Evolutionary conservation across 1,140 invertebrate species (phyloP).

Genomic region (Manduca sexta): DNA sequence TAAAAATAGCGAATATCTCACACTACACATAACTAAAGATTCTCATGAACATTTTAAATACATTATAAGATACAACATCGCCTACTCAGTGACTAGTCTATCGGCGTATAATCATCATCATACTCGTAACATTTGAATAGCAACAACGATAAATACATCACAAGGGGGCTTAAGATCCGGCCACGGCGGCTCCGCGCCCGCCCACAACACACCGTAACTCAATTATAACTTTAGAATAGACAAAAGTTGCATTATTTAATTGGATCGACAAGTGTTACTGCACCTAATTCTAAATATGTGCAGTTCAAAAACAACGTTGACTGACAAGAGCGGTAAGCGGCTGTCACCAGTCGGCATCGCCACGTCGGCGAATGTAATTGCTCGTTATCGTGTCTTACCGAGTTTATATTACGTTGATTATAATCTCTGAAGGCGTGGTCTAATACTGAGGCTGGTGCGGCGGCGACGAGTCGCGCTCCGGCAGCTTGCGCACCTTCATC

Average conservation of each 20-base stretch:
- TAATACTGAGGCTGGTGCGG: slow-evolving; percentile 36
- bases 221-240: too few species aligned
- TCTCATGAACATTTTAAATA: slow-evolving; percentile 62
- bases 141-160: slow-evolving; percentile 62
- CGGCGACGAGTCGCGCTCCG: slow-evolving; percentile 76
- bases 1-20: slow-evolving; percentile 61
- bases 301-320: too few species aligned
- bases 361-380: too few species aligned
- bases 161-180: slow-evolving; percentile 29
- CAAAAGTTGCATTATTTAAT: too few species aligned
- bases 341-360: too few species aligned
- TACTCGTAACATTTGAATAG: slow-evolving; percentile 53
- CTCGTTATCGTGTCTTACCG: too few species aligned
- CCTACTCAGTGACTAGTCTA: slow-evolving; percentile 71
- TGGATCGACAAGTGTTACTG: too few species aligned
- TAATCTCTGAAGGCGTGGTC: background rate
- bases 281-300: too few species aligned
- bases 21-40: slow-evolving; percentile 67
- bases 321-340: too few species aligned
- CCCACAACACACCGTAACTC: background rate
- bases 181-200: slow-evolving; percentile 8
- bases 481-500: slow-evolving; percentile 95
- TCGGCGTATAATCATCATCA: slow-evolving; percentile 50
- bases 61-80: slow-evolving; percentile 64
- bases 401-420: too few species aligned